Evolutionary conservation across 2,113 vertebrate genomes (phyloP).

Genomic region (Pomatostomus ruficeps): DNA sequence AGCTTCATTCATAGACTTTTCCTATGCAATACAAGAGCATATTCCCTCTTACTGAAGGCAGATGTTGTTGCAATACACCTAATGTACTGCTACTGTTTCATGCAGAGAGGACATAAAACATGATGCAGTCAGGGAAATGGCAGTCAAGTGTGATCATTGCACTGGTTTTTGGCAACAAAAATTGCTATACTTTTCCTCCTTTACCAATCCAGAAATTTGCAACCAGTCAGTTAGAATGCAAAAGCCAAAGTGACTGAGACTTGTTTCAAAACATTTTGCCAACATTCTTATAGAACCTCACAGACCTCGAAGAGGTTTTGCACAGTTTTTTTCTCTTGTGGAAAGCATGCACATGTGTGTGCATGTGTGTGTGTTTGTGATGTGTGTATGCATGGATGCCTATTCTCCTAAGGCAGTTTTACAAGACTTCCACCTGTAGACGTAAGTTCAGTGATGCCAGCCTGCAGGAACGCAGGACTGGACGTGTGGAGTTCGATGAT

Average conservation of each 20-base stretch:
- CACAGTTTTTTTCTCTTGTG: neutral
- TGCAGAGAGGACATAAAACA: neutral
- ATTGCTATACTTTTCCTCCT: neutral
- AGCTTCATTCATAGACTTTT: neutral
- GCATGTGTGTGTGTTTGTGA: neutral
- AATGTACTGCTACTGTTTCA: neutral
- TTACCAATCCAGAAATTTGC: neutral
- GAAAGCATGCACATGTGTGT: accelerated
- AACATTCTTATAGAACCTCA: neutral
- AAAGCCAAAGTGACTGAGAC: accelerated
- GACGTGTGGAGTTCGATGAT: neutral
- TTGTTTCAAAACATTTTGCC: neutral
- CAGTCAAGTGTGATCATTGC: neutral
- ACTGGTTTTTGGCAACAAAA: neutral
- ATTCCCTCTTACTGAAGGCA: neutral
- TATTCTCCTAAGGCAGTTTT: neutral
- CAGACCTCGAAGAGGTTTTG: neutral
- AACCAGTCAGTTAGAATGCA: neutral
- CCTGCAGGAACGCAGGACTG: neutral
- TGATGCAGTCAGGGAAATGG: neutral
- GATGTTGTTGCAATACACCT: neutral
- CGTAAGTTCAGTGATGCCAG: neutral
- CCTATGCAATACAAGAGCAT: neutral
- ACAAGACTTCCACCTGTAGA: neutral
- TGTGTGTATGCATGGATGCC: neutral